phyloP scores from a whole-genome alignment of 1,140 invertebrate genomes.

The Heliconius hewitsoni region DNA sequence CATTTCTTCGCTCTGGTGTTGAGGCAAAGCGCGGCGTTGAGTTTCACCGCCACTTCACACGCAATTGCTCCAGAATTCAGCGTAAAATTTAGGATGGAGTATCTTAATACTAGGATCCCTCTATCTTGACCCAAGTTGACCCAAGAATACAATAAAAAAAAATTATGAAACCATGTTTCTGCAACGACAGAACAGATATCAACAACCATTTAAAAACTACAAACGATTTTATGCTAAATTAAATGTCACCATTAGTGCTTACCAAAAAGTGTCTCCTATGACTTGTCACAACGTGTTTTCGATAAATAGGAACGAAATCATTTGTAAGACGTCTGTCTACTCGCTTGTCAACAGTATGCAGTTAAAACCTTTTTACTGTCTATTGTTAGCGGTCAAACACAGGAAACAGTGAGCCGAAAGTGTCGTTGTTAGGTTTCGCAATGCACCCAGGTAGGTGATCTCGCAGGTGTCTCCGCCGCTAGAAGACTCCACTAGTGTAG shows the following conservation, averaged over 20 bases:
- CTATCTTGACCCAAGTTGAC: too few relatives aligned
- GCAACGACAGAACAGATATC: neutral
- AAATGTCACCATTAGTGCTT: neutral
- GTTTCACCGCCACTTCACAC: too few relatives aligned
- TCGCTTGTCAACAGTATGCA: constrained; percentile 57
- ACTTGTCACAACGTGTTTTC: constrained; percentile 3
- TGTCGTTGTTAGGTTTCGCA: constrained; percentile 67
- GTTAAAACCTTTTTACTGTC: constrained; percentile 57
- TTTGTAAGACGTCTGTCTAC: constrained; percentile 57
- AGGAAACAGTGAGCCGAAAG: constrained; percentile 79
- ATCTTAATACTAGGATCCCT: too few relatives aligned
- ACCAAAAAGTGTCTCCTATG: constrained; percentile 17
- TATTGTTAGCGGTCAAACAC: constrained; percentile 74
- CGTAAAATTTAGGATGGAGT: too few relatives aligned
- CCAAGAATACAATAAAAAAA: too few relatives aligned
- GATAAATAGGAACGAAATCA: constrained; percentile 19
- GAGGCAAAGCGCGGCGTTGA: too few relatives aligned
- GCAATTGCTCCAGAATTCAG: too few relatives aligned
- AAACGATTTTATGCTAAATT: constrained; percentile 28
- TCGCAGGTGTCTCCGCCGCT: constrained; percentile 60
- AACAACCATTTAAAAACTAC: constrained; percentile 1
- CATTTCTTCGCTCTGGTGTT: too few relatives aligned
- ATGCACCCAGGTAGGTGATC: constrained; percentile 63
- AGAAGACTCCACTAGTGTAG: constrained; percentile 50
- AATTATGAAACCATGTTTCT: neutral